phyloP scores from a whole-genome alignment of 30 jellyfish, hydroid and myxozoan genomes.

The Mastigias papua region DNA sequence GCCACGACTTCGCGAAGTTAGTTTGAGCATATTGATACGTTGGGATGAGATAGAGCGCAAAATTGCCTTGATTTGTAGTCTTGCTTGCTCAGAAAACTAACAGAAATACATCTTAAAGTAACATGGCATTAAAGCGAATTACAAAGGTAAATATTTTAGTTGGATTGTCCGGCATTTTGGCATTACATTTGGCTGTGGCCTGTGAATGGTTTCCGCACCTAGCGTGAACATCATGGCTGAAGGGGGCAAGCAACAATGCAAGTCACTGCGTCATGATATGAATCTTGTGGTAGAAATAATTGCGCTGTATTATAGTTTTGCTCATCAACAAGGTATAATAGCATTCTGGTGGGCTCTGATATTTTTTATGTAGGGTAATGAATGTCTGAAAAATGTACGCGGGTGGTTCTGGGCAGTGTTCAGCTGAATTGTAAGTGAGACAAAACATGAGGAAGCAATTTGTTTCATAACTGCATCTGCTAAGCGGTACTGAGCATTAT shows the following conservation, averaged over 20 bases:
- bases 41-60: conserved; percentile 18
- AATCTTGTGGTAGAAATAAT: background rate
- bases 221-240: conserved; percentile 22
- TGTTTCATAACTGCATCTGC: background rate
- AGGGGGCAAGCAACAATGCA: conserved; percentile 22
- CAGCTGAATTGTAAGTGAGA: background rate
- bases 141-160: conserved; percentile 52
- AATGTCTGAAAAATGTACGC: background rate
- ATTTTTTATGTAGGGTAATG: background rate
- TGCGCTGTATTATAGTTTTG: background rate
- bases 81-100: conserved; percentile 8
- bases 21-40: conserved; percentile 10
- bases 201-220: conserved; percentile 50
- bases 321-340: background rate
- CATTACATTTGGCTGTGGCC: conserved; percentile 8
- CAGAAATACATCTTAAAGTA: conserved; percentile 10
- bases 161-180: conserved; percentile 16
- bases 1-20: conserved; percentile 65
- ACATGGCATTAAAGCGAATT: conserved; percentile 70
- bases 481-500: background rate
- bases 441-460: background rate
- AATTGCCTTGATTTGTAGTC: conserved; percentile 31
- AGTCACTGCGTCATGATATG: background rate
- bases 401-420: background rate
- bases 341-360: background rate